phyloP scores from a whole-genome alignment of 2,797 vertebrate species.

The Carduelis carduelis region DNA sequence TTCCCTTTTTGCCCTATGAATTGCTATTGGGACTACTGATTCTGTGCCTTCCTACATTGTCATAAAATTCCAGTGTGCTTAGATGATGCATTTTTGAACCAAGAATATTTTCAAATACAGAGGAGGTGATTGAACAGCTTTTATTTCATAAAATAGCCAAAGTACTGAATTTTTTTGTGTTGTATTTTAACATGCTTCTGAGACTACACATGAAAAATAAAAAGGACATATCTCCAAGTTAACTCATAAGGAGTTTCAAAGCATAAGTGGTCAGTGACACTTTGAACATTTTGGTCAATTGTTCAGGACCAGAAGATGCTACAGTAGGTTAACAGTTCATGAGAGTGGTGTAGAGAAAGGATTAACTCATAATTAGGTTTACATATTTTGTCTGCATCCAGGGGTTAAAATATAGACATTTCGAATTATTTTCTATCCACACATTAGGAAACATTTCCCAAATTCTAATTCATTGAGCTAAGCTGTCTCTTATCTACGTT shows the following conservation, averaged over 20 bases:
- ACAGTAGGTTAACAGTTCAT: background rate
- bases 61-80: background rate
- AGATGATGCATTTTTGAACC: background rate
- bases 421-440: background rate
- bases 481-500: background rate
- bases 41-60: background rate
- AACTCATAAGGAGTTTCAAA: background rate
- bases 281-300: background rate
- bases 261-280: background rate
- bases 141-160: background rate
- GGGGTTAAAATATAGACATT: background rate
- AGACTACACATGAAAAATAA: background rate
- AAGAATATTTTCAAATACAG: background rate
- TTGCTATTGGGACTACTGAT: background rate
- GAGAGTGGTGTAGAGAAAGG: background rate
- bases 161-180: fast-evolving
- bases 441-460: background rate
- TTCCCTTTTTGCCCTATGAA: background rate
- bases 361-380: background rate
- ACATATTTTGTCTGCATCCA: background rate
- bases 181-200: background rate
- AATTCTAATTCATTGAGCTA: background rate
- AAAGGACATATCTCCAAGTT: background rate
- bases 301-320: background rate
- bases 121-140: background rate